phyloP scores from a whole-genome alignment of 2,888 invertebrate species.

The Kryphioiulus occultus region DNA sequence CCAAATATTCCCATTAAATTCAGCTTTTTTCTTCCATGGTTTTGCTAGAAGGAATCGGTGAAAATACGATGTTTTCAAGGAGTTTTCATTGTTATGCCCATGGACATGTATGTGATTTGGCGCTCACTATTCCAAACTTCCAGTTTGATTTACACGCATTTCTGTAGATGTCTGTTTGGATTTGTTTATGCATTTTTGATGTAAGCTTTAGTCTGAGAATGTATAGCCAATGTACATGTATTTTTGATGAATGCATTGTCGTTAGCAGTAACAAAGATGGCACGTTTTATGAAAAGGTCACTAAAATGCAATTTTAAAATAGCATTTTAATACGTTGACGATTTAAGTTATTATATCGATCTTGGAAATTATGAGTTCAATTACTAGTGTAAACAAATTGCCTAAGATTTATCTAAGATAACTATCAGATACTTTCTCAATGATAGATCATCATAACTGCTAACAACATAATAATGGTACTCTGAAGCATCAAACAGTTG shows the following conservation, averaged over 20 bases:
- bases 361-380: too few species aligned
- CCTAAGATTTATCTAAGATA: too few species aligned
- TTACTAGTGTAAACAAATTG: too few species aligned
- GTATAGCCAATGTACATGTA: not conserved
- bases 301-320: too few species aligned
- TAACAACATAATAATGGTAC: too few species aligned
- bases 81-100: not conserved
- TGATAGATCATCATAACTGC: too few species aligned
- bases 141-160: not conserved
- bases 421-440: too few species aligned
- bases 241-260: not conserved
- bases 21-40: not conserved
- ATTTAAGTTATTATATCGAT: not conserved
- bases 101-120: not conserved
- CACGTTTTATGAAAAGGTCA: not conserved
- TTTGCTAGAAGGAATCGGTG: not conserved
- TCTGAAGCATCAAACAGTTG: too few species aligned
- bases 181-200: not conserved
- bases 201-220: not conserved
- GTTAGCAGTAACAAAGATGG: not conserved
- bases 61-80: not conserved
- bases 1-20: not conserved
- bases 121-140: not conserved
- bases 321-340: too few species aligned
- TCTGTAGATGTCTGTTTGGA: not conserved